A percentile compares a stretch with the other conserved stretches of the same genome.
Evolutionary conservation across 2,888 invertebrate genomes (phyloP).

Genomic region (Ischnura elegans): DNA sequence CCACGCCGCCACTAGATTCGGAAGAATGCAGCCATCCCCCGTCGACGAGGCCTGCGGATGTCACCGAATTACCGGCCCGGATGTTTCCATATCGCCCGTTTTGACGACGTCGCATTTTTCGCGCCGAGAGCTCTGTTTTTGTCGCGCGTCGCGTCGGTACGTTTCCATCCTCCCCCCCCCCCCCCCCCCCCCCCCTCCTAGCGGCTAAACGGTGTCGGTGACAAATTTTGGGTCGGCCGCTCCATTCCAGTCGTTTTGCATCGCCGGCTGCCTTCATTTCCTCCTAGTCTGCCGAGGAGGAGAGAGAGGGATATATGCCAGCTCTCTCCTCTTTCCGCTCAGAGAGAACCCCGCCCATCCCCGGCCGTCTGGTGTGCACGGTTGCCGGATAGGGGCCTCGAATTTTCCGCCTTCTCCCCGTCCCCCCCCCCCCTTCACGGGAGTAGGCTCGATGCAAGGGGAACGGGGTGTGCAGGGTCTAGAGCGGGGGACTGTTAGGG

Average conservation of each 20-base stretch:
- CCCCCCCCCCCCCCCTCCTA: background rate
- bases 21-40: background rate
- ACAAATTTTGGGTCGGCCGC: background rate
- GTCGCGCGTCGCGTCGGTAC: background rate
- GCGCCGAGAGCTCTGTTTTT: background rate
- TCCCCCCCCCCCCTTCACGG: background rate
- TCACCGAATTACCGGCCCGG: background rate
- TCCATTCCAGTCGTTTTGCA: background rate
- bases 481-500: background rate
- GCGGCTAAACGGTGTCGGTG: background rate
- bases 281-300: background rate
- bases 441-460: background rate
- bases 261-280: background rate
- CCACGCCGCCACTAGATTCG: background rate
- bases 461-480: background rate
- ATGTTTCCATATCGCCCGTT: background rate
- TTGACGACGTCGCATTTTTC: background rate
- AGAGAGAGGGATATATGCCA: background rate
- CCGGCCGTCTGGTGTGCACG: background rate
- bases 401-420: background rate
- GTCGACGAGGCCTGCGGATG: background rate
- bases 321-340: background rate
- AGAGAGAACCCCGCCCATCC: slow-evolving; percentile 2
- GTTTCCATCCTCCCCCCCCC: too few relatives aligned
- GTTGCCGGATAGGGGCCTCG: background rate